phyloP scores from a whole-genome alignment of 2,113 vertebrate genomes.

The Zapus hudsonius region DNA sequence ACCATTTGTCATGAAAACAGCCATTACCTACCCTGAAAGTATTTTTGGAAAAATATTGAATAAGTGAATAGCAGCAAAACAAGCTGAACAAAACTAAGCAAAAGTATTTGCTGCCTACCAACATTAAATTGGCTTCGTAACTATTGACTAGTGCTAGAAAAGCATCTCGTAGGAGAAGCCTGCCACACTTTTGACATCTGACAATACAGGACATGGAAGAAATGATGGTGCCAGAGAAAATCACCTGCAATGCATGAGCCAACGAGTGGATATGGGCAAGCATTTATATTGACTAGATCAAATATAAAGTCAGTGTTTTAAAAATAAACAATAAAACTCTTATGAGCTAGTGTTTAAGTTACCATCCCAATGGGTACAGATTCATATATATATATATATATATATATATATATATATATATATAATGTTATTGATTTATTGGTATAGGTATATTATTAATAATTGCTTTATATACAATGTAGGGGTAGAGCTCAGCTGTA shows the following conservation, averaged over 20 bases:
- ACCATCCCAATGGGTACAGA: neutral
- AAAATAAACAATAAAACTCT: neutral
- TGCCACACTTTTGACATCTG: neutral
- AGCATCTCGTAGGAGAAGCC: neutral
- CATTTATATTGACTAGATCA: neutral
- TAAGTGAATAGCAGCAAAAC: neutral
- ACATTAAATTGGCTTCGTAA: neutral
- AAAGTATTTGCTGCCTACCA: neutral
- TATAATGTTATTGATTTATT: too few species aligned
- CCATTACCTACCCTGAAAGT: neutral
- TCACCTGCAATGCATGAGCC: neutral
- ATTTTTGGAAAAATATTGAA: constrained; percentile 12
- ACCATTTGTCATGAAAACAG: constrained; percentile 32
- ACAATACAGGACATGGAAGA: neutral
- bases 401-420: neutral
- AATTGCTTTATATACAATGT: too few species aligned
- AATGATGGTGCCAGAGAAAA: constrained; percentile 3
- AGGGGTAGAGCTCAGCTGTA: too few species aligned
- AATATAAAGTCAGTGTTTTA: neutral
- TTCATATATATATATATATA: neutral
- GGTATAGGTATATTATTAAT: too few species aligned
- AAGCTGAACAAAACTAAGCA: neutral
- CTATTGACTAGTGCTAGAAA: constrained; percentile 28
- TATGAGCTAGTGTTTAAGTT: neutral
- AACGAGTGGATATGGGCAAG: neutral